phyloP scores from a whole-genome alignment of 2,113 vertebrate species.

The Delphinus delphis region DNA sequence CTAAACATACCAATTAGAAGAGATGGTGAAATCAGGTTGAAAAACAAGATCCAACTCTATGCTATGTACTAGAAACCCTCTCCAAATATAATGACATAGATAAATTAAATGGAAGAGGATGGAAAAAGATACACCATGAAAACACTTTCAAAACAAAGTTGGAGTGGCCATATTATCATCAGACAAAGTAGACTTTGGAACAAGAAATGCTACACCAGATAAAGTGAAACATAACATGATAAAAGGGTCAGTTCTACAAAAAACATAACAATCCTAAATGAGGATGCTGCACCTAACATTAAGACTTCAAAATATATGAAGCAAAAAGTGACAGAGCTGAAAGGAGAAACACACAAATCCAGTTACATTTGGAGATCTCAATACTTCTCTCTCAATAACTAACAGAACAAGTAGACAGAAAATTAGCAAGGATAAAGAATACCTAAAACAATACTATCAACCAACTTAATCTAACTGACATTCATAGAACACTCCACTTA shows the following conservation, averaged over 20 bases:
- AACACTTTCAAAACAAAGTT: conserved; percentile 24
- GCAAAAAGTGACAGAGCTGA: background rate
- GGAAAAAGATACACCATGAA: background rate
- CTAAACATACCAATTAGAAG: background rate
- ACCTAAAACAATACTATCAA: background rate
- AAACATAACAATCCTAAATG: background rate
- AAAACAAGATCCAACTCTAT: background rate
- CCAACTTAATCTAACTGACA: background rate
- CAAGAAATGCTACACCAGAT: background rate
- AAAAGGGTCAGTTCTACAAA: background rate
- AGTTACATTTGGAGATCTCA: background rate
- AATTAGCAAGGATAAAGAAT: background rate
- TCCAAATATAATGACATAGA: background rate
- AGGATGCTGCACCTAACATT: background rate
- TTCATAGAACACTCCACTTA: background rate
- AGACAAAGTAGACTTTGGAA: background rate
- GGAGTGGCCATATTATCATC: background rate
- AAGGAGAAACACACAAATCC: background rate
- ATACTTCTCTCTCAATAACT: background rate
- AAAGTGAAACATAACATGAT: background rate
- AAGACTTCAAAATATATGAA: background rate
- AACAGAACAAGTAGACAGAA: background rate
- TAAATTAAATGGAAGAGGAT: background rate
- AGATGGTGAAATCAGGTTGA: background rate
- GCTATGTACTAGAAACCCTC: background rate